Evolutionary conservation across 2,888 invertebrate genomes (phyloP).

Genomic region (Drosophila ustulata): DNA sequence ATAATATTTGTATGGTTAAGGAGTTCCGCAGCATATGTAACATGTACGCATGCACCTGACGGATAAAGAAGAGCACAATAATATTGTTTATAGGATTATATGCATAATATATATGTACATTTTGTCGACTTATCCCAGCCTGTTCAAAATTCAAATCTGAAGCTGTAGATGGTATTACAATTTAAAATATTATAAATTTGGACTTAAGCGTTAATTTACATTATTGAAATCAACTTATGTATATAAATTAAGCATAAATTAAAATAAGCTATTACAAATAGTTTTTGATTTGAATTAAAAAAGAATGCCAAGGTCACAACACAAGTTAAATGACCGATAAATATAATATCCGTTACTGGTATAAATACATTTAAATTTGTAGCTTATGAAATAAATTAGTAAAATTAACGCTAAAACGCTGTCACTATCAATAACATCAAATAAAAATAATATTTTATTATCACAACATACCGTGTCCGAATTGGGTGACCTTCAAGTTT

Average conservation of each 20-base stretch:
- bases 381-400: not conserved
- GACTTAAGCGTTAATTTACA: not conserved
- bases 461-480: conserved; percentile 38
- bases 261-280: not conserved
- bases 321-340: not conserved
- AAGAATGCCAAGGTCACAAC: not conserved
- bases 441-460: not conserved
- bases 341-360: not conserved
- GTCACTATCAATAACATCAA: not conserved
- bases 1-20: conserved; percentile 37
- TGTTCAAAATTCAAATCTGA: not conserved
- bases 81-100: conserved; percentile 11
- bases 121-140: not conserved
- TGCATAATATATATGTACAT: not conserved
- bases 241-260: not conserved
- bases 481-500: conserved; percentile 50
- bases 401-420: not conserved
- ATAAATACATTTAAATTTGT: not conserved
- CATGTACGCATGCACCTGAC: conserved; percentile 41
- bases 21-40: conserved; percentile 21
- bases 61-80: conserved; percentile 27
- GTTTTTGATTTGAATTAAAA: not conserved
- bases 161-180: not conserved
- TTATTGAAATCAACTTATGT: not conserved
- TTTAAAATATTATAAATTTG: not conserved